A percentile compares a stretch with the other conserved stretches of the same genome.
Conservation (phyloP, 2,888 invertebrate species). For the Girardia tigrina region DNA sequence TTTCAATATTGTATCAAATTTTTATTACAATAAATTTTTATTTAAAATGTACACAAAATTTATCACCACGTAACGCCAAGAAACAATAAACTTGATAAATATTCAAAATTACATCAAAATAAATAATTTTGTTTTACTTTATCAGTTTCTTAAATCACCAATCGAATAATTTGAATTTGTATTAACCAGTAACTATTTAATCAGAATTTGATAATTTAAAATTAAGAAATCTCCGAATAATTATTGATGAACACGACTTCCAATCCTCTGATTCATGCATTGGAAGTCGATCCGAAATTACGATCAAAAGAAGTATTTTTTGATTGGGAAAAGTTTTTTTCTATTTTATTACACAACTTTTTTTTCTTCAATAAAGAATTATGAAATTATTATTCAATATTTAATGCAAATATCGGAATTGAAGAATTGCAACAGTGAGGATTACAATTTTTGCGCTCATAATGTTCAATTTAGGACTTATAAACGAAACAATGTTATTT, state of each 20-base stretch:
- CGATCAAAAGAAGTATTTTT: background rate
- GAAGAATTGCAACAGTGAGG: background rate
- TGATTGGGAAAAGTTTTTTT: too few species aligned
- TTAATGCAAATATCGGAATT: background rate
- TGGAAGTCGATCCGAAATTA: background rate
- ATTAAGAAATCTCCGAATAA: background rate
- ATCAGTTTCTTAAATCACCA: background rate
- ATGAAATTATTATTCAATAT: background rate
- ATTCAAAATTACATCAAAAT: too few species aligned
- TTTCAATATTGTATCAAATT: too few species aligned
- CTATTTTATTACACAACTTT: too few species aligned
- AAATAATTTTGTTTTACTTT: background rate
- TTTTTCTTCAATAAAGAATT: background rate
- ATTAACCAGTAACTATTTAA: background rate
- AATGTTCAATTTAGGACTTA: background rate
- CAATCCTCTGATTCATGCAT: background rate
- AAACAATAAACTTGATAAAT: too few species aligned
- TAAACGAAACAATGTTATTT: background rate
- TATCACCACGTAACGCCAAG: too few species aligned
- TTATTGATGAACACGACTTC: background rate
- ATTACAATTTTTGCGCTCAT: background rate
- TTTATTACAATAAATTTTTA: too few species aligned
- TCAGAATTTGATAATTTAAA: background rate
- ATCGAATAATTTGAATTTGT: background rate
- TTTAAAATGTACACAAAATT: too few species aligned